Base-by-base conservation (phyloP, 64 coral and sea anemone species). In the Montipora foliosa region DNA sequence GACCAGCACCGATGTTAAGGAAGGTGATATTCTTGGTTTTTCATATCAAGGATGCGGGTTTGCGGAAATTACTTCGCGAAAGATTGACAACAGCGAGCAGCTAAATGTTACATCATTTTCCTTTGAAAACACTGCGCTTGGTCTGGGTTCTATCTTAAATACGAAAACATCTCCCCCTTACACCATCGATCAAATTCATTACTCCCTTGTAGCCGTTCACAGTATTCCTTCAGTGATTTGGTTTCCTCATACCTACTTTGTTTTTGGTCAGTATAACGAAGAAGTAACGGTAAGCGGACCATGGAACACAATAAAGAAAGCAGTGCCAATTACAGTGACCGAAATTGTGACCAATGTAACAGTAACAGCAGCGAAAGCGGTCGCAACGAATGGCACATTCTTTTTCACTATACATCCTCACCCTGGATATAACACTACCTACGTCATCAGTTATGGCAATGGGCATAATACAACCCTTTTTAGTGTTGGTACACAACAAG, bases 361-460 rank as follows among this genome's bases (percentile, higher is more conserved):
- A 13, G 87, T 76, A 76, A 95, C 94, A n/a, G 74, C 78, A 5
- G 76, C 83, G 3, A 82, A 90, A 19, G 62, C 44, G 6, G 46
- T 55, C 37, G 44, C 61, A 3, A 91, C 94, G 66, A 95, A 95
- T 46, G 71, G 19, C 47, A 72, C 94, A 10, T 53, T 55, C 44
- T 80, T 7, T 4, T 80, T 95, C 50, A 92, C 77, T 8, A 52
- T 95, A 14, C 76, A 88, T 74, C 89, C 94, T 61, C 94, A 95
- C 59, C 49, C 4, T 44, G 94, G 94, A 24, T 88, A 95, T 68
- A 95, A 95, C 49, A 77, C 92, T 60, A 91, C 90, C 3, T 95
- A 95, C 58, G 22, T 57, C 44, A 78, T 92, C 15, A 55, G 49
- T 44, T 92, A 74, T 73, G 90, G 90, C 1, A 77, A 84, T 37